Percentiles rank a stretch among this genome's conserved stretches.
Evolutionary conservation across 2,797 vertebrate genomes (phyloP).

Genomic region (Premnoplex brunnescens): DNA sequence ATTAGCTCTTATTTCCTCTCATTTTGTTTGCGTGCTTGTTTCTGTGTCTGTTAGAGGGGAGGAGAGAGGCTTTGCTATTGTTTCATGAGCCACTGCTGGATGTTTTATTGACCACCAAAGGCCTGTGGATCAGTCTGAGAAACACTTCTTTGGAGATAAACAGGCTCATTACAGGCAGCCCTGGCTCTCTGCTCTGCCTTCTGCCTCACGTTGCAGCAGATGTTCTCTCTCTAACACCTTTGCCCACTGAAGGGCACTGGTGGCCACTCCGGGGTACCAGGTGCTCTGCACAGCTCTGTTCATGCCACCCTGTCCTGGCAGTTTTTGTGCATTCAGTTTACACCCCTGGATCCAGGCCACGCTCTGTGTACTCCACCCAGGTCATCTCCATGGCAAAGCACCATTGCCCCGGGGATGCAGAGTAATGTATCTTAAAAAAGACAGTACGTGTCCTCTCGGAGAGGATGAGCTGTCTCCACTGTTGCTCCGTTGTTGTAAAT

Average conservation of each 20-base stretch:
- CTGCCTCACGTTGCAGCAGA: background rate
- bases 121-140: background rate
- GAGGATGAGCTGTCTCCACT: background rate
- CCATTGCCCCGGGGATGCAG: background rate
- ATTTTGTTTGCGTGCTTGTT: background rate
- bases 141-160: conserved; percentile 17
- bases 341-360: background rate
- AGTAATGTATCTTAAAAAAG: background rate
- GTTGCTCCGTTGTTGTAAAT: background rate
- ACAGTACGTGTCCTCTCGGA: background rate
- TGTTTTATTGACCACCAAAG: conserved; percentile 34
- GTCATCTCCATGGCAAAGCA: background rate
- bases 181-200: background rate
- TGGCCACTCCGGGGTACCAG: background rate
- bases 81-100: conserved; percentile 15
- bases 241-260: background rate
- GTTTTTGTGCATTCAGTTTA: background rate
- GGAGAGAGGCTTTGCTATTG: conserved; percentile 8
- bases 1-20: conserved; percentile 26
- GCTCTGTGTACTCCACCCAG: background rate
- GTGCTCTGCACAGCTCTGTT: background rate
- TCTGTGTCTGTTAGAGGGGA: background rate
- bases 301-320: background rate
- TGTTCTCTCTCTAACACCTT: background rate
- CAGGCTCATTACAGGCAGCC: background rate